These are phyloP conservation scores for Sussaba pulchella DNA, from an alignment of 2,888 invertebrate species.

Conservation along the genomic window DNA sequence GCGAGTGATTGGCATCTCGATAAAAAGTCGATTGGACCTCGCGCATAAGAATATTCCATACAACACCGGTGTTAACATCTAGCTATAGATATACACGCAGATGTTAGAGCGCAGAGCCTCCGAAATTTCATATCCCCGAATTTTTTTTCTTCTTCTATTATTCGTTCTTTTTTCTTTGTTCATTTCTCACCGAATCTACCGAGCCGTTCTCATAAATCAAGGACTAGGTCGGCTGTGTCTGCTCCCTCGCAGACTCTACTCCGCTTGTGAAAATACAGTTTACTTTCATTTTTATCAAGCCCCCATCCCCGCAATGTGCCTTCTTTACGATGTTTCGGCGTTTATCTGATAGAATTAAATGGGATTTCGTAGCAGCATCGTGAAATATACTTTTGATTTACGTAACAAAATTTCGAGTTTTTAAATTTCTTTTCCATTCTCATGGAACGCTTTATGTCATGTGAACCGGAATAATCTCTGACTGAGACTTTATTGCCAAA, in stretches of 20 bases:
- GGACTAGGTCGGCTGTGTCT: conserved; percentile 2
- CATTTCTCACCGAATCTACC: conserved; percentile 29
- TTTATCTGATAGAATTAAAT: conserved; percentile 27
- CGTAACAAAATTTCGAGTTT: not conserved
- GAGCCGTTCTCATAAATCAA: conserved; percentile 31
- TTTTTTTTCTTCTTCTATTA: not conserved
- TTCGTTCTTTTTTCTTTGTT: conserved; percentile 5
- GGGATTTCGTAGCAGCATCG: not conserved
- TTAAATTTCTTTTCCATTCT: no score
- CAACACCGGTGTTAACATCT: not conserved
- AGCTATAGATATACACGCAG: not conserved
- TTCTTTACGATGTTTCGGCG: conserved; percentile 14
- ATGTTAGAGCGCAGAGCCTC: not conserved
- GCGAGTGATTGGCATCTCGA: conserved; percentile 68
- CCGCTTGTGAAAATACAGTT: conserved; percentile 33
- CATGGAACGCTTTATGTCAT: no score
- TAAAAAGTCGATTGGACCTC: conserved; percentile 69
- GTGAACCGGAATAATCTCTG: no score
- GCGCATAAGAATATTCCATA: conserved; percentile 66
- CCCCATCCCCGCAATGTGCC: not conserved
- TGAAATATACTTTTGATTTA: not conserved
- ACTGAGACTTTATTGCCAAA: no score
- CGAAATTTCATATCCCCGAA: conserved; percentile 20
- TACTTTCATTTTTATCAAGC: conserved; percentile 19
- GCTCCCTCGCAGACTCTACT: conserved; percentile 9